Base-by-base conservation (phyloP, 2,113 vertebrate species). In the Dunckerocampus dactyliophorus region DNA sequence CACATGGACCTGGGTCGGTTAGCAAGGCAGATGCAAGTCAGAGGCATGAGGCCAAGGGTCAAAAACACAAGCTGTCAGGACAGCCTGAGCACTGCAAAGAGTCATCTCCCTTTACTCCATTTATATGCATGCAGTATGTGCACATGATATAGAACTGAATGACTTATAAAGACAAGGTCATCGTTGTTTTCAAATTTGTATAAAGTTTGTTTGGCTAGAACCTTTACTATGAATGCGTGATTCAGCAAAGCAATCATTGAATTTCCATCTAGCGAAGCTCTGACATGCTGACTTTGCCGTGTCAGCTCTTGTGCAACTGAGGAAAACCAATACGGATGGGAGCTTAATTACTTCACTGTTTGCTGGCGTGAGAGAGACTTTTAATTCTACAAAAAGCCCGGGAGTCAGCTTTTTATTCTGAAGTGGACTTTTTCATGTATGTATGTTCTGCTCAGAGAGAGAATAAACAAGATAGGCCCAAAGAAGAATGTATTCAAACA, bases 11-110 rank as follows among this genome's bases (percentile, higher is more conserved):
- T 79, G 77, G 77, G 70, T 71, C 59, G 22, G 58, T 49, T 12
- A 73, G 59, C 24, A 5, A 59, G 62, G 66, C 82, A 79, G 82
- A 79, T 84, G 72, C 10, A 76, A 62, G 76, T 69, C 59, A 45
- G 74, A 61, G 31, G 72, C 65, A 71, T 54, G 60, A 76, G 68
- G 62, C 59, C 57, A 69, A 55, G 67, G 67, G 73, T 72, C 77
- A 67, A 47, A 54, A 51, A 57, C 60, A 65, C 65, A 17, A 62
- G 79, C 74, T 84, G 78, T 71, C 71, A 71, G 69, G 21, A 54
- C 53, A 66, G 70, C 3, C 50, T 47, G 50, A 74, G 67, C 54
- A 49, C 2, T 43, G n/a, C n/a, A n/a, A n/a, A n/a, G n/a, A 39
- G 67, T 50, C 63, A 39, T 63, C 50, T 65, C 63, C 61, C 48